Evolutionary conservation across 1,140 invertebrate genomes (phyloP).

Genomic region (Bombus confusus): DNA sequence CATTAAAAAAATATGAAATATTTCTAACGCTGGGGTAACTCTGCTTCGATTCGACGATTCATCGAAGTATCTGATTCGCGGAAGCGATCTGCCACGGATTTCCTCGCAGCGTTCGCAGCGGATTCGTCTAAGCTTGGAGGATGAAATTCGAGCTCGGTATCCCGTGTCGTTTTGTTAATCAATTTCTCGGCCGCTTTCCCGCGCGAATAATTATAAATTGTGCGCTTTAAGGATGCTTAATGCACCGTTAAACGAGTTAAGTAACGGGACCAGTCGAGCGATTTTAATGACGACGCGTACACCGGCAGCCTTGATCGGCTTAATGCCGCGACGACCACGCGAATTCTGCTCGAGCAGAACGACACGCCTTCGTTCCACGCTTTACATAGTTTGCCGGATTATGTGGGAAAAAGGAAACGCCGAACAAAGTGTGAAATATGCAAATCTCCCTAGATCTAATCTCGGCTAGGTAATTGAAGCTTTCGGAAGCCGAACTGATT

Average conservation of each 20-base stretch:
- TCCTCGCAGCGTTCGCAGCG: not conserved
- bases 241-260: constrained; percentile 32
- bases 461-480: not conserved
- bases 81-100: not conserved
- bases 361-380: not conserved
- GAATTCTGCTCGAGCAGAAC: constrained; percentile 9
- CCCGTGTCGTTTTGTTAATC: not conserved
- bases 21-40: too few relatives aligned
- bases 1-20: too few relatives aligned
- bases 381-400: not conserved
- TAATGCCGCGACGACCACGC: constrained; percentile 18
- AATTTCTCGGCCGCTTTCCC: not conserved
- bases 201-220: constrained; percentile 37
- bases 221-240: constrained; percentile 13
- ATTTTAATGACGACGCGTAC: constrained; percentile 36
- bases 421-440: not conserved
- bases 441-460: not conserved
- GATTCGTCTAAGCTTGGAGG: not conserved
- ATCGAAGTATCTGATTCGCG: not conserved
- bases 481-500: not conserved
- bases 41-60: not conserved
- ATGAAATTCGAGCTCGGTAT: not conserved
- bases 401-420: not conserved
- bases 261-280: constrained; percentile 41
- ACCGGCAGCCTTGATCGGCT: constrained; percentile 9